These are phyloP conservation scores for Neomorphus geoffroyi DNA, from an alignment of 2,797 vertebrate species.

Conservation along the genomic window DNA sequence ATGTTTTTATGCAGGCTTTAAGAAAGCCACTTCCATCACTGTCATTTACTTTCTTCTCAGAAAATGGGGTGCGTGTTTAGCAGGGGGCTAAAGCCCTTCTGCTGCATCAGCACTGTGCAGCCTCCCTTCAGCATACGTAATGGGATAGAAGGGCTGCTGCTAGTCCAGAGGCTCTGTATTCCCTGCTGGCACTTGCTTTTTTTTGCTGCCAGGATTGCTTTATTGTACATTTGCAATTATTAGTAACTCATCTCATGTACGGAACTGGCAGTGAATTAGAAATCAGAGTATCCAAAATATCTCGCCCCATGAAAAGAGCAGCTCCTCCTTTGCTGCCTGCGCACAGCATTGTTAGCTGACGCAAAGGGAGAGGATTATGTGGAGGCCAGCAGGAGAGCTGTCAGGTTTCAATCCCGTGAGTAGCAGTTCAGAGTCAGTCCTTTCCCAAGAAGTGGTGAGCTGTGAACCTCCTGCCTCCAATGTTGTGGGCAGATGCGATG, in stretches of 20 bases:
- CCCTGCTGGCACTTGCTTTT: neutral
- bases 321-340: neutral
- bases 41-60: neutral
- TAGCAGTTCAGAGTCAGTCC: neutral
- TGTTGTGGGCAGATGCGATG: constrained; percentile 24
- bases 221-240: constrained; percentile 13
- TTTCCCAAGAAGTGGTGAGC: neutral
- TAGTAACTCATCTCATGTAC: neutral
- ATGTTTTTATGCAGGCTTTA: neutral
- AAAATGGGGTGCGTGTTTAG: neutral
- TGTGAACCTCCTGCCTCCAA: neutral
- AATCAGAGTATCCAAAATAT: neutral
- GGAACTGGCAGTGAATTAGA: neutral
- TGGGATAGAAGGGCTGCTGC: neutral
- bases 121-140: neutral
- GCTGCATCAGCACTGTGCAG: neutral
- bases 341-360: neutral
- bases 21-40: neutral
- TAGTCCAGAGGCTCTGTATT: neutral
- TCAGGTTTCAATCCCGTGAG: neutral
- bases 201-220: neutral
- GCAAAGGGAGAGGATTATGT: neutral
- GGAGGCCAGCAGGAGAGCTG: neutral
- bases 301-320: neutral
- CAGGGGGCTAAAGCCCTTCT: neutral